Evolutionary conservation across 2,888 invertebrate species (phyloP).

Genomic region (Plagodis pulveraria): DNA sequence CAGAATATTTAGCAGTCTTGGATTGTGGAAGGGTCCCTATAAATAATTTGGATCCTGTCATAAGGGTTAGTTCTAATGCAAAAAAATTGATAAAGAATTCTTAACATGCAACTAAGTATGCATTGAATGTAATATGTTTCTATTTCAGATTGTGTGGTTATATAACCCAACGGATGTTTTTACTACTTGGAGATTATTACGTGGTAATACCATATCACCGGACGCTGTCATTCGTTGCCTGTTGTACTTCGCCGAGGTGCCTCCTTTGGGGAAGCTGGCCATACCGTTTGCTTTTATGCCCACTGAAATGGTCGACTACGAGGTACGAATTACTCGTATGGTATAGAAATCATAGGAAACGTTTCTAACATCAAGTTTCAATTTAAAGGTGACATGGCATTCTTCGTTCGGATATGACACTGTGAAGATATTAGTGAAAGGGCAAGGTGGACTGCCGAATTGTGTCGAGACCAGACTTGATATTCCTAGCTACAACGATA

Average conservation of each 20-base stretch:
- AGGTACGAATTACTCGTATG: slow-evolving; percentile 50
- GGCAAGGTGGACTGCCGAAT: slow-evolving; percentile 77
- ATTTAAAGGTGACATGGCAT: slow-evolving; percentile 57
- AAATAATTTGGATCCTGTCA: slow-evolving; percentile 78
- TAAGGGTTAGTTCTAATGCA: slow-evolving; percentile 56
- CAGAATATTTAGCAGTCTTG: slow-evolving; percentile 62
- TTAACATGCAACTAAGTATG: background rate
- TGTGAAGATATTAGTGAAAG: slow-evolving; percentile 68
- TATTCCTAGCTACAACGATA: slow-evolving; percentile 66
- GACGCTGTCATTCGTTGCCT: slow-evolving; percentile 67
- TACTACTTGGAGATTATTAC: slow-evolving; percentile 75
- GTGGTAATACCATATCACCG: slow-evolving; percentile 59
- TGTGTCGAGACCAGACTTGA: slow-evolving; percentile 72
- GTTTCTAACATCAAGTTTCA: background rate
- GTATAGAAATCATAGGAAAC: background rate
- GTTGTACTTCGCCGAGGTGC: slow-evolving; percentile 75
- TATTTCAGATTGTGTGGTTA: slow-evolving; percentile 69
- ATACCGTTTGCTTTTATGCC: slow-evolving; percentile 79
- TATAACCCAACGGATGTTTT: slow-evolving; percentile 77
- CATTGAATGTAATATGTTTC: background rate
- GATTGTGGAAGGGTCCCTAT: slow-evolving; percentile 78
- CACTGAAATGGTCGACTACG: slow-evolving; percentile 77
- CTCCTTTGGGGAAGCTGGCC: slow-evolving; percentile 71
- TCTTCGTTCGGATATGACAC: slow-evolving; percentile 77
- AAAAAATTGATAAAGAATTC: background rate